phyloP scores from a whole-genome alignment of 2,113 vertebrate species.

The Rhynchomys soricoides region DNA sequence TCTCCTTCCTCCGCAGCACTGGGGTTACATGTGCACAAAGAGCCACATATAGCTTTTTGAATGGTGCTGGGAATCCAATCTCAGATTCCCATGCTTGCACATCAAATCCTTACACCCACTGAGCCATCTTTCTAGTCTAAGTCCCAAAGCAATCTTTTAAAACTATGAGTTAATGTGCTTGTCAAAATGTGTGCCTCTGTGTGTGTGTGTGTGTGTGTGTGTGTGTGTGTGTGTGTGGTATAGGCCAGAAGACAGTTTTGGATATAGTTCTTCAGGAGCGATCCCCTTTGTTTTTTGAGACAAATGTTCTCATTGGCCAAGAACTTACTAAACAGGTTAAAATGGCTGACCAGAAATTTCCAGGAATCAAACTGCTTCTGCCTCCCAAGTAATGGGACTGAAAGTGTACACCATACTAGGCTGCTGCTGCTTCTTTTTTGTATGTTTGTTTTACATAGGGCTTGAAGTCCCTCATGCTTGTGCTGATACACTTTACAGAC shows the following conservation, averaged over 20 bases:
- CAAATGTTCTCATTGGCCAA: neutral
- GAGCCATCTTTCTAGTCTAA: neutral
- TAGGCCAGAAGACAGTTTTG: neutral
- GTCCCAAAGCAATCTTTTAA: slow-evolving; percentile 3
- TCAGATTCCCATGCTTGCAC: neutral
- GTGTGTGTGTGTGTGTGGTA: neutral
- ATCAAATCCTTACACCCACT: neutral
- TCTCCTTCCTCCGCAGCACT: neutral
- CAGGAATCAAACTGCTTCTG: neutral
- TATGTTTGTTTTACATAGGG: too few relatives aligned
- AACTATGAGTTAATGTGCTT: neutral
- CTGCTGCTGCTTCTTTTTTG: neutral
- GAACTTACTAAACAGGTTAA: neutral
- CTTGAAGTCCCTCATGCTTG: neutral
- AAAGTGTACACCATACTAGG: neutral
- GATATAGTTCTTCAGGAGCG: neutral
- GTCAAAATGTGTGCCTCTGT: neutral
- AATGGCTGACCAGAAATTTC: neutral
- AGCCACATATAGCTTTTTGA: neutral
- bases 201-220: neutral
- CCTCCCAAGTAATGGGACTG: neutral
- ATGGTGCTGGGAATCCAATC: neutral
- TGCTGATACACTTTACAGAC: neutral
- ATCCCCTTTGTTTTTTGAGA: neutral
- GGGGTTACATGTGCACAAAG: neutral